phyloP scores from a whole-genome alignment of 2,797 vertebrate genomes.

The Hydrophis major region DNA sequence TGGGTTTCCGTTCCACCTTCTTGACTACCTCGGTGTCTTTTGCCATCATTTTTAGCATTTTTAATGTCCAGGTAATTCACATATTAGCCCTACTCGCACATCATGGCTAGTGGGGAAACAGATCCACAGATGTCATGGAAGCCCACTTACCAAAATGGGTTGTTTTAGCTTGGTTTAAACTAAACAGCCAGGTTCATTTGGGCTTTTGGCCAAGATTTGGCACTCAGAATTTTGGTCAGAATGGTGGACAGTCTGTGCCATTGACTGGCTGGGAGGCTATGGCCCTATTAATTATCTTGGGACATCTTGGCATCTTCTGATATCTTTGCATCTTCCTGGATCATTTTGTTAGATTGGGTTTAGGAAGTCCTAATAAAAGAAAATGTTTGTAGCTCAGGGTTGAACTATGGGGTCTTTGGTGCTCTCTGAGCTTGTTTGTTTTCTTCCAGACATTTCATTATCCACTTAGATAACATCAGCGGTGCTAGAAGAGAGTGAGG shows the following conservation, averaged over 20 bases:
- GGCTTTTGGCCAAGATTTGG: background rate
- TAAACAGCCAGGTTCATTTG: background rate
- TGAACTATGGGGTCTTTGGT: background rate
- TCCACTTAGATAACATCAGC: too few relatives aligned
- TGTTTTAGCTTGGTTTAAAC: background rate
- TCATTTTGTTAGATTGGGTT: background rate
- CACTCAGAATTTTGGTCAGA: background rate
- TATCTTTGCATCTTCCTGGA: background rate
- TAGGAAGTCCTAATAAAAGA: background rate
- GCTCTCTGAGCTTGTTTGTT: background rate
- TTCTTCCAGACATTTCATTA: too few relatives aligned
- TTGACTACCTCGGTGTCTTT: background rate
- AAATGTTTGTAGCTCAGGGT: background rate
- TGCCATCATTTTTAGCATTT: too few relatives aligned
- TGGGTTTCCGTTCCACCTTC: background rate
- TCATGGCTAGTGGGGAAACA: background rate
- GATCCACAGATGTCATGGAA: background rate
- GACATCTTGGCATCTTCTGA: background rate
- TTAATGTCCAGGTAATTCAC: background rate
- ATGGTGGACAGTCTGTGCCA: background rate
- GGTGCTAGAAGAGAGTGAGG: too few relatives aligned
- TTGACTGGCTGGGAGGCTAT: background rate
- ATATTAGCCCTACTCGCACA: background rate
- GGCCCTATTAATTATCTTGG: background rate
- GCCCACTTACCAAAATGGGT: background rate